phyloP scores from a whole-genome alignment of 2,888 invertebrate genomes.

The Thereva unica region DNA sequence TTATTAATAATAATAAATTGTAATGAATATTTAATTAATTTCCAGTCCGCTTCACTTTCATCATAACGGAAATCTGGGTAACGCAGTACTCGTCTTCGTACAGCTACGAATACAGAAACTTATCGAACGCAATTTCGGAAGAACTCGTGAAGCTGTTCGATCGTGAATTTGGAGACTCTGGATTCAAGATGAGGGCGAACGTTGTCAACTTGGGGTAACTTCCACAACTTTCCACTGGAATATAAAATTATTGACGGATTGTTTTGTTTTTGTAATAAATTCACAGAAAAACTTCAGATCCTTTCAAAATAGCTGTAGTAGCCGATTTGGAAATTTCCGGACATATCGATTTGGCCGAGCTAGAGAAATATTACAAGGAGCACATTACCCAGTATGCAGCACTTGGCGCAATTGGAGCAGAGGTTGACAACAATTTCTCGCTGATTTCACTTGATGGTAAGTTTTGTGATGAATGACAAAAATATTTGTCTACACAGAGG shows the following conservation, averaged over 20 bases:
- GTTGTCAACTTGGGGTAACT: constrained; percentile 50
- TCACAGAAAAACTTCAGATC: background rate
- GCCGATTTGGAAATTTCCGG: constrained; percentile 50
- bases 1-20: constrained; percentile 46
- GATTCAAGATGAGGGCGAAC: constrained; percentile 44
- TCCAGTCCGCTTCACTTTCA: constrained; percentile 50
- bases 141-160: constrained; percentile 46
- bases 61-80: constrained; percentile 49
- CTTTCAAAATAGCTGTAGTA: constrained; percentile 47
- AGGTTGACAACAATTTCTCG: constrained; percentile 47
- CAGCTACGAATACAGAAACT: constrained; percentile 44
- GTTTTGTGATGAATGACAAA: constrained; percentile 41
- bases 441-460: constrained; percentile 50
- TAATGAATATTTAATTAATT: background rate
- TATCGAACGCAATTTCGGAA: constrained; percentile 46
- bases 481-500: too few relatives aligned
- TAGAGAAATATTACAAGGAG: constrained; percentile 30
- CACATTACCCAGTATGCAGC: constrained; percentile 43
- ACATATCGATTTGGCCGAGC: constrained; percentile 43
- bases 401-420: constrained; percentile 48
- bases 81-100: constrained; percentile 43
- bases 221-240: constrained; percentile 35
- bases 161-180: constrained; percentile 42
- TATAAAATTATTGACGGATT: background rate
- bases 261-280: too few relatives aligned